These are phyloP conservation scores for Pempheris klunzingeri DNA, from an alignment of 2,797 vertebrate species.

Conservation along the genomic window DNA sequence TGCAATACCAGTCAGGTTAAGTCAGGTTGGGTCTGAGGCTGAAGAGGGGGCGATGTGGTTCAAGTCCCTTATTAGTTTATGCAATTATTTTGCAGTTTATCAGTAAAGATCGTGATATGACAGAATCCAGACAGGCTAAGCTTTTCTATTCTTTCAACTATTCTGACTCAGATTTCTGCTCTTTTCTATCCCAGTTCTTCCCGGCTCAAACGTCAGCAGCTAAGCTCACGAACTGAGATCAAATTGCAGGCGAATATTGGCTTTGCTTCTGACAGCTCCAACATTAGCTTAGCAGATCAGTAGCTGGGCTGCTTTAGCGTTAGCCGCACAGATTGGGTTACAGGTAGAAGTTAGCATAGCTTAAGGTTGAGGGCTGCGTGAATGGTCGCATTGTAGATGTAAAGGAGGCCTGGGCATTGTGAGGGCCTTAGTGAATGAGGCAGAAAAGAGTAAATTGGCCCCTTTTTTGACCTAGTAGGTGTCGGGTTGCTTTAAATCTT, in stretches of 20 bases:
- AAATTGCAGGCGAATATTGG: slow-evolving; percentile 5
- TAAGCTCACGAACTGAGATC: background rate
- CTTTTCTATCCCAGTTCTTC: background rate
- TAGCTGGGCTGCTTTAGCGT: slow-evolving; percentile 37
- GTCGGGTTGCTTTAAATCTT: slow-evolving; percentile 71
- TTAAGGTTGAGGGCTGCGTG: slow-evolving; percentile 14
- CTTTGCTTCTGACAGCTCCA: slow-evolving; percentile 12
- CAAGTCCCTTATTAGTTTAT: background rate
- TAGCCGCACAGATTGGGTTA: slow-evolving; percentile 54
- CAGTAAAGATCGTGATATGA: too few relatives aligned
- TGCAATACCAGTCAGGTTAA: background rate
- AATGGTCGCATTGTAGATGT: slow-evolving; percentile 66
- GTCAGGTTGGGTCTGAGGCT: background rate
- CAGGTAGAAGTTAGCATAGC: slow-evolving; percentile 42
- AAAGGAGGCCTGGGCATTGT: slow-evolving; percentile 17
- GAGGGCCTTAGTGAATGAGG: slow-evolving; percentile 32
- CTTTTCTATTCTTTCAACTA: slow-evolving; percentile 11
- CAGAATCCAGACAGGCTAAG: background rate
- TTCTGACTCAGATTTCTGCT: slow-evolving; percentile 34
- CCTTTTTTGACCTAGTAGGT: slow-evolving; percentile 53
- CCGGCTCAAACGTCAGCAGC: background rate
- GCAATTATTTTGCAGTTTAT: too few relatives aligned
- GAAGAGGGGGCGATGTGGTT: too few relatives aligned
- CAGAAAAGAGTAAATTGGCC: slow-evolving; percentile 57
- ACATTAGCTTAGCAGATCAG: slow-evolving; percentile 22